Conservation (phyloP, 2,113 vertebrate genomes). For the Scomber colias region DNA sequence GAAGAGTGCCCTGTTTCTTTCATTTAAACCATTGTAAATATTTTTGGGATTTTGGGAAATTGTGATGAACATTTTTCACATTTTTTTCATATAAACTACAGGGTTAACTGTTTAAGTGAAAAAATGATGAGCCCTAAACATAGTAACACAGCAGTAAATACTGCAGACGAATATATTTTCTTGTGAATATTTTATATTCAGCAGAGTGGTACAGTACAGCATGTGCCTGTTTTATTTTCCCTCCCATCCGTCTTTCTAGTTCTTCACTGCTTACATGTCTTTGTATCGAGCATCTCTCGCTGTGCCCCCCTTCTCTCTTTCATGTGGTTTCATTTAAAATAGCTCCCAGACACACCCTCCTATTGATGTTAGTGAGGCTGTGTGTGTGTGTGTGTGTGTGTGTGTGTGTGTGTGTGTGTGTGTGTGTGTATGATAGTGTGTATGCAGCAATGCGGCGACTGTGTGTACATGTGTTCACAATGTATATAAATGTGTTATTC, state of each 20-base stretch:
- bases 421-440: slow-evolving; percentile 3
- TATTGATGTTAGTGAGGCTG: slow-evolving; percentile 43
- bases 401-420: not conserved
- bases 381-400: slow-evolving; percentile 24
- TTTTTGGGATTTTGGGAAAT: not conserved
- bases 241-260: slow-evolving; percentile 18
- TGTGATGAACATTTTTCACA: too few species aligned
- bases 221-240: not conserved
- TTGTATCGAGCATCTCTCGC: slow-evolving; percentile 32
- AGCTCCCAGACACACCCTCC: slow-evolving; percentile 61
- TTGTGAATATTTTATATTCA: slow-evolving; percentile 5
- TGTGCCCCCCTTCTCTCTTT: slow-evolving; percentile 31
- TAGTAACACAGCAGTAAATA: not conserved
- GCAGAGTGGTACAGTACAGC: not conserved
- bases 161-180: not conserved
- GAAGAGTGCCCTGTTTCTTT: not conserved
- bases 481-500: slow-evolving; percentile 26
- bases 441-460: not conserved
- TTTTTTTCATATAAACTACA: not conserved
- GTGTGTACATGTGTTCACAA: slow-evolving; percentile 23
- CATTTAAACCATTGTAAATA: too few species aligned
- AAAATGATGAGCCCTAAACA: not conserved
- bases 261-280: slow-evolving; percentile 3
- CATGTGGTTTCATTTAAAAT: slow-evolving; percentile 69
- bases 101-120: not conserved